Conservation (phyloP, 2,888 invertebrate genomes). For the Lasioglossum figueresi region DNA sequence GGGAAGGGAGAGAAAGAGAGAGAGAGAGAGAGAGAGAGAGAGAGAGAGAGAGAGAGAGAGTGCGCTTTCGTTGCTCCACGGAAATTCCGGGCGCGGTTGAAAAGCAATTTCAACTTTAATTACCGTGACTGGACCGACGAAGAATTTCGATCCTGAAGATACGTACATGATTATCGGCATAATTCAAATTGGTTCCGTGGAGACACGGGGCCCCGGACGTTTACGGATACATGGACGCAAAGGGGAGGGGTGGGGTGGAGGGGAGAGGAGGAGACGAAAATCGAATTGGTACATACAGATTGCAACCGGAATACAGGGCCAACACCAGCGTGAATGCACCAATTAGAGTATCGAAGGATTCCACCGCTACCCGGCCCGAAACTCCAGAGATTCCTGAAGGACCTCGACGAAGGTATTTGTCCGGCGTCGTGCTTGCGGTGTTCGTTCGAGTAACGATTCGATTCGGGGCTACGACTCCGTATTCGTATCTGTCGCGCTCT, state of each 20-base stretch:
- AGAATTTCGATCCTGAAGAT: conserved; percentile 58
- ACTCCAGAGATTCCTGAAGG: conserved; percentile 81
- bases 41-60: neutral
- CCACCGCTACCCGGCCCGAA: conserved; percentile 76
- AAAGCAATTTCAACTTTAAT: conserved; percentile 62
- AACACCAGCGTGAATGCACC: conserved; percentile 79
- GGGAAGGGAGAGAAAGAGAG: neutral
- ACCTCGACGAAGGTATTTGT: conserved; percentile 81
- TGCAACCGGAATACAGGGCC: conserved; percentile 66
- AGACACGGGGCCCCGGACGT: conserved; percentile 48
- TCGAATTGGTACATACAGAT: conserved; percentile 69
- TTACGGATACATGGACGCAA: conserved; percentile 44
- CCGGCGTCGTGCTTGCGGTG: conserved; percentile 78
- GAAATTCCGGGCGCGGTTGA: conserved; percentile 53
- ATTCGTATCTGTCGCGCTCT: conserved; percentile 64
- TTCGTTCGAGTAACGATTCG: conserved; percentile 77
- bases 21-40: too few relatives aligned
- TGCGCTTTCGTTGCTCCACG: conserved; percentile 25
- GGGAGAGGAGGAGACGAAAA: conserved; percentile 52
- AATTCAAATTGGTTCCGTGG: conserved; percentile 61
- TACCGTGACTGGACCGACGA: conserved; percentile 52
- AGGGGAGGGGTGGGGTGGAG: neutral
- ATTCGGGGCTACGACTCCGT: conserved; percentile 73
- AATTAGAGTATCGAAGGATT: conserved; percentile 82
- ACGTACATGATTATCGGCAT: conserved; percentile 63